Evolutionary conservation across 2,888 invertebrate species (phyloP).

Genomic region (Folsomia manolachei): DNA sequence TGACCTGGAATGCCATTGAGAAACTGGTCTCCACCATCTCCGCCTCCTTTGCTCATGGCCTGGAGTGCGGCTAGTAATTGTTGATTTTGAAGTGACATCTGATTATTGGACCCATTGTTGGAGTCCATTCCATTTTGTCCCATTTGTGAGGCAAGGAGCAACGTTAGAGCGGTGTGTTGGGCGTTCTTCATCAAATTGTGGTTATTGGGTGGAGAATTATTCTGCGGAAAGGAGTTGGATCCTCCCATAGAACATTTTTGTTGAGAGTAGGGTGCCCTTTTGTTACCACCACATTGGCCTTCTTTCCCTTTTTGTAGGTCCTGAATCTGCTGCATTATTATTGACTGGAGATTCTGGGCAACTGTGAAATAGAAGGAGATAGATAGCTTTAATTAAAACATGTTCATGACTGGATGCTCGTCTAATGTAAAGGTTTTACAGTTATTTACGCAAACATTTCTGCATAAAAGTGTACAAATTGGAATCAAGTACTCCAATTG

Average conservation of each 20-base stretch:
- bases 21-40: slow-evolving; percentile 38
- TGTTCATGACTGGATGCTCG: too few relatives aligned
- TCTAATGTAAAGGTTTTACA: too few relatives aligned
- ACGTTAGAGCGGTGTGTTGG: slow-evolving; percentile 53
- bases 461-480: too few relatives aligned
- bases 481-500: too few relatives aligned
- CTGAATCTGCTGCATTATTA: slow-evolving; percentile 55
- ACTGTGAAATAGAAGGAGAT: slow-evolving; percentile 51
- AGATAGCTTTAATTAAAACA: too few relatives aligned
- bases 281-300: slow-evolving; percentile 25
- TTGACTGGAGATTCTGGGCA: slow-evolving; percentile 56
- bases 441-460: too few relatives aligned
- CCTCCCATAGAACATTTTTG: too few relatives aligned
- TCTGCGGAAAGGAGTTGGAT: background rate
- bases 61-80: slow-evolving; percentile 53
- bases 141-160: slow-evolving; percentile 53
- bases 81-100: slow-evolving; percentile 50
- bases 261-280: slow-evolving; percentile 42
- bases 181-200: slow-evolving; percentile 51
- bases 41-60: slow-evolving; percentile 51
- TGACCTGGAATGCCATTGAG: slow-evolving; percentile 47
- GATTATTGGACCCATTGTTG: slow-evolving; percentile 33
- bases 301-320: slow-evolving; percentile 53
- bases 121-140: slow-evolving; percentile 44
- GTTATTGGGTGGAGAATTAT: slow-evolving; percentile 30